Evolutionary conservation across 2,888 invertebrate genomes (phyloP), one percentile per base, ranked within the genome.

Genomic region (Stenichneumon culpator): DNA sequence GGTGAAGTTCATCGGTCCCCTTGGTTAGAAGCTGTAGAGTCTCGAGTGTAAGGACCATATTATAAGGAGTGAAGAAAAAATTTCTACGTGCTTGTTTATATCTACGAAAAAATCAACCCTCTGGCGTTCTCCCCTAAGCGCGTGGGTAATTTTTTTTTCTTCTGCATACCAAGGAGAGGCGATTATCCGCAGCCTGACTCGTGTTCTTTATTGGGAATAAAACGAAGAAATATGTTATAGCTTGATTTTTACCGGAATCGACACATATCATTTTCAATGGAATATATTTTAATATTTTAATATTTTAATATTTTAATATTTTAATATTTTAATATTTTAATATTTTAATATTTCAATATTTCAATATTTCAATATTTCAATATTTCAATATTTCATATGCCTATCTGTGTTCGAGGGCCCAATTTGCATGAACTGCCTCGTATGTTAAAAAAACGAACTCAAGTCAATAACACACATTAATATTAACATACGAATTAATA

Each of bases 1-100:
- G 50, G 44, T 69, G 47, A 68, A 78, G 77, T 67, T 78, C 67
- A 78, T 78, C 77, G 77, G 16, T 47, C 73, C 36, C 44, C 11
- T 28, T 32, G 47, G 44, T 44, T 19, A 19, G 44, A 25, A 63
- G 47, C 47, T 63, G n/a, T 6, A 28, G 63, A 60, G 60, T 28
- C 44, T 28, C 28, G 60, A 74, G 60, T 63, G 25, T 2, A 74
- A 74, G 28, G 11, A 74, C 60, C 32, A n/a, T 74, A 63, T 63
- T 47, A 63, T 63, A 44, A 9, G 14, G n/a, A 28, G 60, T 32
- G 44, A 28, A n/a, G n/a, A 72, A 74, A 63, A 63, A 44, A 28
- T 14, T 60, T 0, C 16, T 60, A 4, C 28, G 28, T 60, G 60
- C n/a, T 32, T 28, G 11, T 60, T 60, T 25, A 6, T 4, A 16